Conservation (phyloP, 1,140 invertebrate genomes). For the Apis cerana region DNA sequence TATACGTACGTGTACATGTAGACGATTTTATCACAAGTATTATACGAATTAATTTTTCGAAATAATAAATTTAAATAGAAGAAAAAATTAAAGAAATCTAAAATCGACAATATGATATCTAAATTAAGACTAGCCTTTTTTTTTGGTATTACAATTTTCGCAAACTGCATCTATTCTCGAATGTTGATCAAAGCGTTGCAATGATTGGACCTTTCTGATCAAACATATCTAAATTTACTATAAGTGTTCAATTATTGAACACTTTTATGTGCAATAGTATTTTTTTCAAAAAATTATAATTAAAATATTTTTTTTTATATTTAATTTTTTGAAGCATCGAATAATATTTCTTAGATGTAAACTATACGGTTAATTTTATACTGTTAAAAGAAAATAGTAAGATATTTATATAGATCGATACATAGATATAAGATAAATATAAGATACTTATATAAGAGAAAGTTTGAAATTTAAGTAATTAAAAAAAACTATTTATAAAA, state of each 20-base stretch:
- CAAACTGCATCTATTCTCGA: constrained; percentile 3
- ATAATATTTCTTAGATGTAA: neutral
- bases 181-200: constrained; percentile 3
- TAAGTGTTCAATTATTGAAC: neutral
- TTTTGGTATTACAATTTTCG: constrained; percentile 15
- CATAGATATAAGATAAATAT: neutral
- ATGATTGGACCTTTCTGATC: constrained; percentile 38
- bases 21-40: neutral
- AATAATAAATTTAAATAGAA: neutral
- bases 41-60: neutral
- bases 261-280: neutral
- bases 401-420: neutral
- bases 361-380: neutral
- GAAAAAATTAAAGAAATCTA: constrained; percentile 21
- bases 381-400: neutral
- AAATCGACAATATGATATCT: constrained; percentile 6
- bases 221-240: neutral
- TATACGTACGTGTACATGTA: constrained; percentile 14
- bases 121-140: constrained; percentile 3
- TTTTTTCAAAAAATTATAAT: neutral
- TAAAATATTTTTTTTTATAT: constrained; percentile 19
- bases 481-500: neutral
- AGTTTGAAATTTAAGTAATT: neutral
- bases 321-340: neutral
- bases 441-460: neutral